Evolutionary conservation across 1,140 invertebrate species (phyloP).

Genomic region (Dreissena polymorpha): DNA sequence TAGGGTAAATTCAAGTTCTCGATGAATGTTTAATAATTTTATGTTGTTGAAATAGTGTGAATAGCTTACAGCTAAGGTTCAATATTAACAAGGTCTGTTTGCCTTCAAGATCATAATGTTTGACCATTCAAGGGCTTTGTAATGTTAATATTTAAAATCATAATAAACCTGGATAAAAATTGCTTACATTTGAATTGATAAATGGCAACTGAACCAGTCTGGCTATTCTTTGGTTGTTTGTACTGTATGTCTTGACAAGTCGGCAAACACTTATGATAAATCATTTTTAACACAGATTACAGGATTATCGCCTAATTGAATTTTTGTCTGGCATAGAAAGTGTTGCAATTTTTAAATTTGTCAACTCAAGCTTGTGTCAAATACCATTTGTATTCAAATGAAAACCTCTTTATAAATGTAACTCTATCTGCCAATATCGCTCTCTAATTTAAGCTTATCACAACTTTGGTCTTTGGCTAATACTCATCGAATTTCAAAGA

Average conservation of each 20-base stretch:
- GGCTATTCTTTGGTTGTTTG: constrained; percentile 5
- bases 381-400: no score
- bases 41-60: no score
- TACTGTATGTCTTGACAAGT: constrained; percentile 27
- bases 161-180: constrained; percentile 44
- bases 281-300: constrained; percentile 40
- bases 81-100: constrained; percentile 1
- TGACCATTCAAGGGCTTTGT: constrained; percentile 19
- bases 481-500: constrained; percentile 28
- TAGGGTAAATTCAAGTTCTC: no score
- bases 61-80: not conserved
- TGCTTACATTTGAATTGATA: constrained; percentile 30
- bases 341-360: no score
- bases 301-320: constrained; percentile 48
- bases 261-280: constrained; percentile 42
- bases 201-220: constrained; percentile 36
- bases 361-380: no score
- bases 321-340: constrained; percentile 22
- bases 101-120: not conserved
- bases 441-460: not conserved
- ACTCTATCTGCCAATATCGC: no score
- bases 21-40: no score
- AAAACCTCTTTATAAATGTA: no score
- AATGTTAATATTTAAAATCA: constrained; percentile 28
- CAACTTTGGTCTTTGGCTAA: not conserved